Percentiles rank a stretch among this genome's conserved stretches.
Evolutionary conservation across 2,797 vertebrate genomes (phyloP).

Genomic region (Astyanax mexicanus): DNA sequence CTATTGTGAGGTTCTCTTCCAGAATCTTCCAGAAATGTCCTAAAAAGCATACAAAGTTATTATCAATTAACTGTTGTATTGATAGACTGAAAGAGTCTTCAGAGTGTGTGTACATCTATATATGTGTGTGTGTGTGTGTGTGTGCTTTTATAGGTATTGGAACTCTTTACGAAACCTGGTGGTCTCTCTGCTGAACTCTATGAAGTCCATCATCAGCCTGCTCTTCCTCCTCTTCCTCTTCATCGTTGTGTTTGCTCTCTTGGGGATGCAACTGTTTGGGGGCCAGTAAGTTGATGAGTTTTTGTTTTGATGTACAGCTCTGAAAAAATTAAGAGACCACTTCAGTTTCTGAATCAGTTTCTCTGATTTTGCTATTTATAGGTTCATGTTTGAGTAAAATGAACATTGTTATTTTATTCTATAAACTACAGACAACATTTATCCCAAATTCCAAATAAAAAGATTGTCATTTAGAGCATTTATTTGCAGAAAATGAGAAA

Average conservation of each 20-base stretch:
- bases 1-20: too few relatives aligned
- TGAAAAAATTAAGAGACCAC: too few relatives aligned
- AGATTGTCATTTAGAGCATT: too few relatives aligned
- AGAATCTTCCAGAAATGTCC: constrained; percentile 13
- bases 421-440: too few relatives aligned
- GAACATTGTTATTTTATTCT: too few relatives aligned
- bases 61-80: constrained; percentile 27
- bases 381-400: too few relatives aligned
- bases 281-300: constrained; percentile 86
- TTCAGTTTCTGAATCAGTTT: too few relatives aligned
- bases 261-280: constrained; percentile 98
- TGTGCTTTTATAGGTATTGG: constrained; percentile 86
- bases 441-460: too few relatives aligned
- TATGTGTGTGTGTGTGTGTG: constrained; percentile 16
- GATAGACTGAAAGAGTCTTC: constrained; percentile 43
- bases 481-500: too few relatives aligned
- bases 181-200: constrained; percentile 95
- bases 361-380: too few relatives aligned
- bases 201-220: constrained; percentile 98
- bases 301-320: too few relatives aligned
- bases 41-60: constrained; percentile 38
- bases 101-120: too few relatives aligned
- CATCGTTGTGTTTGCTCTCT: constrained; percentile 95
- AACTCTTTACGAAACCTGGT: constrained; percentile 95
- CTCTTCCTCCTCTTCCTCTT: constrained; percentile 97